Evolutionary conservation across 2,113 vertebrate species (phyloP), one percentile per base, ranked within the genome.

Genomic region (Pterocles burchelli): DNA sequence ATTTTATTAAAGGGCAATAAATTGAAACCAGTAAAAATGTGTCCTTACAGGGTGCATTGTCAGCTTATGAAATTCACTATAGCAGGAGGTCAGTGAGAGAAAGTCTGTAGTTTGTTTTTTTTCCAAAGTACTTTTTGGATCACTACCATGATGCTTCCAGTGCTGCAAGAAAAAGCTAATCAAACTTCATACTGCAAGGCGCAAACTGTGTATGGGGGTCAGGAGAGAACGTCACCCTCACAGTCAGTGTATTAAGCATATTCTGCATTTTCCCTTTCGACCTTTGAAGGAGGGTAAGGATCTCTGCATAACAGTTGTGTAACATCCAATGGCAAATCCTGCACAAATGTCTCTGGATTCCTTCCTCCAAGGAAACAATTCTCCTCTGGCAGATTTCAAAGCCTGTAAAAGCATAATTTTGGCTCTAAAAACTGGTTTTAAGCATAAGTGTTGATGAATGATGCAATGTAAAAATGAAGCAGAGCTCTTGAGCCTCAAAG

Each of bases 11-110:
- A 92, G 95, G 61, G 73, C 95, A 92, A 95, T 94, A 97, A 97
- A 96, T 95, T 94, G 93, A 94, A 96, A 96, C 76, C 76, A 95
- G 95, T 94, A 95, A 95, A 95, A 95, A 96, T 93, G 92, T 96
- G 90, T 96, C 92, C 92, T 96, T 92, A 96, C 92, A 92, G 95
- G 82, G 76, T 96, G 90, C 90, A 85, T 75, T 19, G 70, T 96
- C 96, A 96, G 86, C 90, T 94, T 96, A 93, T 94, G 93, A 96
- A 97, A 96, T 96, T 95, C 95, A 89, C 90, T 86, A 88, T 96
- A 86, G 79, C n/a, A 0, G 82, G 95, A 96, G 95, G 95, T 96
- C 92, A 94, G 79, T 63, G 45, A 96, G 81, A 90, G 75, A 96
- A 94, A 96, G 90, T 83, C 83, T 34, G 52, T 72, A 85, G 90